phyloP scores from a whole-genome alignment of 1,140 invertebrate species.

The Drosophila ficusphila region DNA sequence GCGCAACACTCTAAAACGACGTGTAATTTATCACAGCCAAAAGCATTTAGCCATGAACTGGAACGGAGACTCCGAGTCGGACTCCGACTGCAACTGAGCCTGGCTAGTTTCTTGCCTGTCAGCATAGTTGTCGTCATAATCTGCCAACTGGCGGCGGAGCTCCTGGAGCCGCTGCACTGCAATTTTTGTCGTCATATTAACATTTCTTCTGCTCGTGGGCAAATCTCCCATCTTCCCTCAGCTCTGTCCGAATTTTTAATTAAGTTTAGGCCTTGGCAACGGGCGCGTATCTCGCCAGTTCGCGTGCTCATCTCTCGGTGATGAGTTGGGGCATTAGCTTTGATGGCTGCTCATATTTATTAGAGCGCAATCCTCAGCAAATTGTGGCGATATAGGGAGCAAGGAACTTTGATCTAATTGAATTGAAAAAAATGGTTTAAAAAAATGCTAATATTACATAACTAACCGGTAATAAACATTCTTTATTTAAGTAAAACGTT shows the following conservation, averaged over 20 bases:
- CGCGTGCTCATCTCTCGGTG: constrained; percentile 75
- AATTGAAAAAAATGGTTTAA: neutral
- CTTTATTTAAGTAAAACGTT: no score
- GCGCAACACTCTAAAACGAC: constrained; percentile 75
- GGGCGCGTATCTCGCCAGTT: constrained; percentile 35
- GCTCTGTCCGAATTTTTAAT: constrained; percentile 55
- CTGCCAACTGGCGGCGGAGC: constrained; percentile 25
- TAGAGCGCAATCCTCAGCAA: constrained; percentile 72
- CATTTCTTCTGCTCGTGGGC: constrained; percentile 59
- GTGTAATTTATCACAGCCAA: constrained; percentile 78
- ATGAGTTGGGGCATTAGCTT: constrained; percentile 78
- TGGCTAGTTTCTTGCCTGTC: constrained; percentile 35
- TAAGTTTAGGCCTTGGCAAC: constrained; percentile 70
- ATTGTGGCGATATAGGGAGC: constrained; percentile 29
- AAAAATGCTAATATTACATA: neutral
- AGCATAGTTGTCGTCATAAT: constrained; percentile 53
- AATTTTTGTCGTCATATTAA: constrained; percentile 43
- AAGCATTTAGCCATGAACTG: constrained; percentile 78
- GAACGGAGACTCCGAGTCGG: constrained; percentile 33
- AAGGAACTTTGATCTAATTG: constrained; percentile 15
- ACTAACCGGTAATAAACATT: no score
- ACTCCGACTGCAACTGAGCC: constrained; percentile 10
- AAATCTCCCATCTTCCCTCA: constrained; percentile 56
- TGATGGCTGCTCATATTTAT: constrained; percentile 79
- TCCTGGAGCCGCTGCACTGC: constrained; percentile 27